Evolutionary conservation across 2,888 invertebrate genomes (phyloP).

Genomic region (Metallyticus violacea): DNA sequence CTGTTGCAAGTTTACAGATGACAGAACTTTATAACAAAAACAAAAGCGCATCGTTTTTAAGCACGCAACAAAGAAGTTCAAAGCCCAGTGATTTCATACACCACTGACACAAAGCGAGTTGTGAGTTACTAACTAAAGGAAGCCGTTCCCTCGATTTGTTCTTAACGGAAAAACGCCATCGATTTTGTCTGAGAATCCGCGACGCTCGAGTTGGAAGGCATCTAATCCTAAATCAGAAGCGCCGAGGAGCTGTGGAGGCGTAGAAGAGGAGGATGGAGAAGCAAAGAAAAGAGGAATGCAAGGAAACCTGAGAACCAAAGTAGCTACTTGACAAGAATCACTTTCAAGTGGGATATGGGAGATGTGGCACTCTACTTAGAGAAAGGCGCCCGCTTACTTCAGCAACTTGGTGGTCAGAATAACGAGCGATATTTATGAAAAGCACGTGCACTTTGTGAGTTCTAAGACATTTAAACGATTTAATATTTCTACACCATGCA

Average conservation of each 20-base stretch:
- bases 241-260: too few relatives aligned
- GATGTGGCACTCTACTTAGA: not conserved
- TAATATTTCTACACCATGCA: slow-evolving; percentile 30
- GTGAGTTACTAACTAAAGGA: not conserved
- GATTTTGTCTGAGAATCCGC: not conserved
- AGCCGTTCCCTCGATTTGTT: not conserved
- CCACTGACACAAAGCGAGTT: not conserved
- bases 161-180: not conserved
- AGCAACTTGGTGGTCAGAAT: not conserved
- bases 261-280: not conserved
- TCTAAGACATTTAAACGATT: slow-evolving; percentile 30
- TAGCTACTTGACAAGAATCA: not conserved
- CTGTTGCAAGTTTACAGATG: too few relatives aligned
- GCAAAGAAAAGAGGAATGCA: not conserved
- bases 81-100: not conserved
- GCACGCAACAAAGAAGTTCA: too few relatives aligned
- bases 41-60: too few relatives aligned
- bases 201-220: not conserved
- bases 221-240: not conserved
- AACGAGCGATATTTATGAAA: not conserved
- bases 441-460: slow-evolving; percentile 34
- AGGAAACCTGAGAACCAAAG: not conserved
- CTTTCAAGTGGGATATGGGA: not conserved
- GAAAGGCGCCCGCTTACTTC: not conserved
- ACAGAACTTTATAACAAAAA: too few relatives aligned